Evolutionary conservation across 2,113 vertebrate genomes (phyloP).

Genomic region (Oncorhynchus nerka): DNA sequence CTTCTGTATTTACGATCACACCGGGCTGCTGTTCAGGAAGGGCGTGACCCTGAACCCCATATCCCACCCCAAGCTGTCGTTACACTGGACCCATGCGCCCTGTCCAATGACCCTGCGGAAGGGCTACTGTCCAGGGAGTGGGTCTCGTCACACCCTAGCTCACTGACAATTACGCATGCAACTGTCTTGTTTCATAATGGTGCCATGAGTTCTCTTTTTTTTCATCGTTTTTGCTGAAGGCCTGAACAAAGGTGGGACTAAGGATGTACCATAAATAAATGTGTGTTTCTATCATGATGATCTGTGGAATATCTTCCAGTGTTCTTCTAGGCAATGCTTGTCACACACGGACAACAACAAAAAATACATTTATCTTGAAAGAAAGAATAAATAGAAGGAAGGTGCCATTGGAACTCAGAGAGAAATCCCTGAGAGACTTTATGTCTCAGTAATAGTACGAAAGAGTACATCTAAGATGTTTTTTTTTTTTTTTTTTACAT

Average conservation of each 20-base stretch:
- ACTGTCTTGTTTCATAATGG: neutral
- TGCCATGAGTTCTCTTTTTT: neutral
- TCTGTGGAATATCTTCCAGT: conserved; percentile 9
- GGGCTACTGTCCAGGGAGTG: neutral
- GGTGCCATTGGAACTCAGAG: neutral
- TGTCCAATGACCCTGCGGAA: too few relatives aligned
- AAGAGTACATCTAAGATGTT: neutral
- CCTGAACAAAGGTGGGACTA: neutral
- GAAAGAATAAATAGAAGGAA: neutral
- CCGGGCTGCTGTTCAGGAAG: neutral
- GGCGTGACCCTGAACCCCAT: neutral
- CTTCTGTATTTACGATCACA: conserved; percentile 24
- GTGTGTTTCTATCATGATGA: neutral
- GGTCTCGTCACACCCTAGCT: neutral
- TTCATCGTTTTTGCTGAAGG: neutral
- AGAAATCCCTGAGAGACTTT: too few relatives aligned
- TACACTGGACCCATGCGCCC: neutral
- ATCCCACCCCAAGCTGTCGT: neutral
- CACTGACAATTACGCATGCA: neutral
- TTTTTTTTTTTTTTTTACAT: conserved; percentile 40
- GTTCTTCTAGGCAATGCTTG: conserved; percentile 7
- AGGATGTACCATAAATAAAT: neutral
- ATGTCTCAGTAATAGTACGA: neutral
- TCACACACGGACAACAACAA: neutral
- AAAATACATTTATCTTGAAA: neutral